Base-by-base conservation (phyloP, 2,888 invertebrate genomes). In the Sipunculus nudus region DNA sequence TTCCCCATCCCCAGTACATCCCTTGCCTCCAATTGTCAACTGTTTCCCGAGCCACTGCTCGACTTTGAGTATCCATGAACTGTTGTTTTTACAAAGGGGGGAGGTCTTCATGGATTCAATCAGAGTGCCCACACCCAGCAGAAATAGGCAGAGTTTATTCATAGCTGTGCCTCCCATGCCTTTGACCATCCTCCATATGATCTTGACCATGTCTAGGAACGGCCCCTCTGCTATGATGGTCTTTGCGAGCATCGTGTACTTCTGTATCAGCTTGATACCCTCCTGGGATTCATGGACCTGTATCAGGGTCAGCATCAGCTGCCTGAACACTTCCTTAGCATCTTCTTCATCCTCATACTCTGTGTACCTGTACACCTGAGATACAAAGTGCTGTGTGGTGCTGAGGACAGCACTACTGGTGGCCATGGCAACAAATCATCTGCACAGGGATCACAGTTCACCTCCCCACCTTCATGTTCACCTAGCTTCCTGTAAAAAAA, bases 151-250 rank as follows among this genome's bases (percentile, higher is more conserved):
- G 23, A 63, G 41, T 47, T 55, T 54, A 28, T 56, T 31, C n/a
- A 31, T 28, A 8, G 55, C 31, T 16, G 32, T 25, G 16, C 60
- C 59, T 8, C 39, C 13, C 55, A 63, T 56, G n/a, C 40, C 31
- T 41, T 63, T 63, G n/a, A 55, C 55, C 56, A 63, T 53, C 19
- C 63, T 31, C 63, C 63, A 63, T 28, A 60, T 39, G 19, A 63
- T 60, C 29, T 63, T 63, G 19, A 63, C 53, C 49, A 63, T 60
- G 53, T 63, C 63, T 5, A 46, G 41, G 38, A 60, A 60, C 16
- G 55, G 49, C 21, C 46, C 50, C 31, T 63, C 59, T 31, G 53
- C 25, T 5, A 45, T 4, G 3, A 26, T 45, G 52, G 58, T 52
- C 26, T 32, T 52, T 23, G 31, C 49, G 32, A 58, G 58, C 23